phyloP scores from a whole-genome alignment of 2,888 invertebrate species.

The Alloplasta piceator region DNA sequence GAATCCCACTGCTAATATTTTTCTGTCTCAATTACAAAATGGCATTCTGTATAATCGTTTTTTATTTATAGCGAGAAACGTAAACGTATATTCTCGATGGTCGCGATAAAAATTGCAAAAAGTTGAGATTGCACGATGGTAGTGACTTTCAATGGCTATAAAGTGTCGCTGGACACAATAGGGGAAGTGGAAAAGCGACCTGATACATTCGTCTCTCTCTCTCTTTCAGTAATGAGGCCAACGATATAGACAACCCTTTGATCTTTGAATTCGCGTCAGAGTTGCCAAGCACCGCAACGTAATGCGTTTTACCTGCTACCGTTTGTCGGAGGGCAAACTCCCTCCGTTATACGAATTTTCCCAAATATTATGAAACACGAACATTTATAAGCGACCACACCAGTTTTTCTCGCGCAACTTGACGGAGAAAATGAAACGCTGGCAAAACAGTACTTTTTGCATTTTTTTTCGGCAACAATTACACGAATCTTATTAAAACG shows the following conservation, averaged over 20 bases:
- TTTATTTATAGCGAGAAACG: not conserved
- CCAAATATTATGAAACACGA: slow-evolving; percentile 38
- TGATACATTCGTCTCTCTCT: slow-evolving; percentile 24
- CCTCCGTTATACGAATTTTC: slow-evolving; percentile 25
- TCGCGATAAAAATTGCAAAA: not conserved
- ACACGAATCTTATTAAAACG: too few relatives aligned
- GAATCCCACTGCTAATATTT: not conserved
- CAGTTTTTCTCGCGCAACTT: too few relatives aligned
- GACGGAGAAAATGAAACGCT: not conserved
- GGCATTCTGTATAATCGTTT: not conserved
- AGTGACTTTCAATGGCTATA: not conserved
- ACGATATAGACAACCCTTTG: slow-evolving; percentile 63
- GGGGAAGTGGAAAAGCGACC: slow-evolving; percentile 11
- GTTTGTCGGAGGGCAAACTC: slow-evolving; percentile 49
- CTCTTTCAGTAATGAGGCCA: slow-evolving; percentile 61
- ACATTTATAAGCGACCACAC: not conserved
- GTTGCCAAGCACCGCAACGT: slow-evolving; percentile 65
- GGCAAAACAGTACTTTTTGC: too few relatives aligned
- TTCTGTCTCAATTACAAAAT: not conserved
- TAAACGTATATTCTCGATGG: not conserved
- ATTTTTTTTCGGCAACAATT: too few relatives aligned
- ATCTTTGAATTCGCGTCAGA: slow-evolving; percentile 61
- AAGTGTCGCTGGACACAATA: not conserved
- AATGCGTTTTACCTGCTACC: slow-evolving; percentile 64
- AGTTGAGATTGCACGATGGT: not conserved